Evolutionary conservation across 2,888 invertebrate species (phyloP).

Genomic region (Willowsia nigromaculata): DNA sequence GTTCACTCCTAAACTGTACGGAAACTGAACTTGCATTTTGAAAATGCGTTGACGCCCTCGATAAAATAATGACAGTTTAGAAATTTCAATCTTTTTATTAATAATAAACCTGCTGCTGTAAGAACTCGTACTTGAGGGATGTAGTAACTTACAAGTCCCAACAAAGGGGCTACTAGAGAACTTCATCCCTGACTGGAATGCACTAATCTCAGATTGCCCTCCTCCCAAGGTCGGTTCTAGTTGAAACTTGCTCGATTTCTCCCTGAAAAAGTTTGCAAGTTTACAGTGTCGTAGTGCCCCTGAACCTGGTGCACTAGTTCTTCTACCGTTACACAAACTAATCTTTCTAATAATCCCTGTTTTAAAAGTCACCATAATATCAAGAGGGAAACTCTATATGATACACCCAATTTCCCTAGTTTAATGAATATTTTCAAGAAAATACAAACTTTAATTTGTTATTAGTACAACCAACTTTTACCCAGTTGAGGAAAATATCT

Average conservation of each 20-base stretch:
- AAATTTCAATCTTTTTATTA: slow-evolving; percentile 8
- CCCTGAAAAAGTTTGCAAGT: neutral
- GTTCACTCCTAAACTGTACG: slow-evolving; percentile 59
- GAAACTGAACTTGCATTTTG: slow-evolving; percentile 53
- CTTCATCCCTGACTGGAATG: slow-evolving; percentile 47
- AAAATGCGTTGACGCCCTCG: slow-evolving; percentile 58
- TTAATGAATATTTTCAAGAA: neutral
- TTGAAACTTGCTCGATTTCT: neutral
- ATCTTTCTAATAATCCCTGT: neutral
- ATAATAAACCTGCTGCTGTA: neutral
- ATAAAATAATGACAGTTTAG: slow-evolving; percentile 51
- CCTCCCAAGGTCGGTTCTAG: too few species aligned
- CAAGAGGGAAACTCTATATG: neutral
- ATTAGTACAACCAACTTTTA: too few species aligned
- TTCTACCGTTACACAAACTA: neutral
- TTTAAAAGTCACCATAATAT: slow-evolving; percentile 37
- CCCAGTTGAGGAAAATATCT: neutral
- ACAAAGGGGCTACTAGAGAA: slow-evolving; percentile 31
- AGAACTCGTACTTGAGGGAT: neutral
- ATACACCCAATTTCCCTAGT: neutral
- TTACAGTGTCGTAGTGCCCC: neutral
- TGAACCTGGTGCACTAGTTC: neutral
- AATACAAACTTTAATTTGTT: neutral
- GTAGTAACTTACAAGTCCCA: neutral
- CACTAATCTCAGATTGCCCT: slow-evolving; percentile 58